Evolutionary conservation across 2,113 vertebrate species (phyloP), one percentile per base, ranked within the genome.

Genomic region (Chitala chitala): DNA sequence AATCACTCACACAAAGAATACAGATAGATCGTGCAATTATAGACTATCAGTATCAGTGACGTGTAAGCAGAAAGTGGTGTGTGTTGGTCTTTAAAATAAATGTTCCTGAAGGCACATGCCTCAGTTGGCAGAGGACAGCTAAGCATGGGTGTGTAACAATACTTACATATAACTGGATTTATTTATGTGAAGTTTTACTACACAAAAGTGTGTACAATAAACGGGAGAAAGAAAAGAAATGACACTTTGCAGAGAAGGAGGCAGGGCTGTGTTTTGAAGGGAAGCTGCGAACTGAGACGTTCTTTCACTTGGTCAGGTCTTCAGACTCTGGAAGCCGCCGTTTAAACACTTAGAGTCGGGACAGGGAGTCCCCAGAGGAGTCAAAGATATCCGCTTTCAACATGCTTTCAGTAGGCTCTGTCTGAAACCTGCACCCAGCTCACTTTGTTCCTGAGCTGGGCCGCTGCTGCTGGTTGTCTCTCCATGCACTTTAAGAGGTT

Each of bases 261-360:
- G 53, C 22, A 24, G 8, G 33, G 7, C n/a, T 13, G 31, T 38
- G 58, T 33, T 61, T 20, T 17, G 29, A 17, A 59, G 26, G 40
- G 6, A 58, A 31, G 24, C 36, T 12, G 7, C 24, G 17, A 44
- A 29, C 2, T 20, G 38, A 29, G 36, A 13, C 22, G 24, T 17
- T 29, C 7, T 20, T 46, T 38, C 36, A 24, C n/a, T 24, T 5
- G 2, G 1, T 5, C 33, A 17, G 12, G 3, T 20, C 40, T 48
- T 58, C 33, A 54, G 69, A 17, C n/a, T 3, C 13, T 33, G 36
- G 51, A 29, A 50, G 78, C 81, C 55, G 6, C 79, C 74, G 77
- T 80, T 84, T 79, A 78, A 84, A 78, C 82, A 82, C 80, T 84
- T 80, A 75, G 48, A 78, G 77, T 80, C 4, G 73, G 69, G 74